Base-by-base conservation (phyloP, 1,140 invertebrate species). In the Tetramorium parvispinum region DNA sequence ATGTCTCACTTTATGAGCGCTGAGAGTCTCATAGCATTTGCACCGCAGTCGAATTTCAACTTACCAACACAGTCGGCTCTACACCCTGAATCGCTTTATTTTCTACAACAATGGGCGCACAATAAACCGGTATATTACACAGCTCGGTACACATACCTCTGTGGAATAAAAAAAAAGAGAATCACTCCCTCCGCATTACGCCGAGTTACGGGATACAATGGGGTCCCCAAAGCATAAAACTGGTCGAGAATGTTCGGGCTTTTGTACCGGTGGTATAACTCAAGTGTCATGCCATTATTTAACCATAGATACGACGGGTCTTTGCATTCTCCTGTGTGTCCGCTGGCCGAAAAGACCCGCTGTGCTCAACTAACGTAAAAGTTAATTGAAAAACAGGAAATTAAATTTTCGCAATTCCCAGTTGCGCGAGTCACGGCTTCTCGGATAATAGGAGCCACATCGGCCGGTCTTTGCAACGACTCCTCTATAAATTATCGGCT, bases 311-410 rank as follows among this genome's bases (percentile, higher is more conserved):
- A 75, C 61, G 46, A 63, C 61, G 71, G 77, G 32, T 51, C 57
- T 76, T 77, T 49, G 70, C 75, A 87, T 88, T 87, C 85, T 83
- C 85, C 53, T 37, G 51, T 24, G 65, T 73, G 51, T 55, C 75
- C 32, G 55, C 51, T 4, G 55, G 32, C 32, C 21, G 24, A 10
- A n/a, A 43, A 61, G 59, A 70, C 65, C 37, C 46, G 49, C 37
- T 18, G 70, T 49, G 76, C 83, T 89, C 90, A 87, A 87, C 88
- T 88, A 88, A 90, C 91, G 87, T 73, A 55, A 88, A 85, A 91
- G 91, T 92, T 92, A 91, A 93, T 93, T 93, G 91, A 88, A 93
- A 93, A 92, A 91, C 89, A 92, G 91, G 91, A 93, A 93, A 93
- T 93, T 92, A 92, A 90, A 92, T 93, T 92, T 91, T 88, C 87